phyloP scores from a whole-genome alignment of 1,140 invertebrate genomes.

The Drosophila equinoxialis region DNA sequence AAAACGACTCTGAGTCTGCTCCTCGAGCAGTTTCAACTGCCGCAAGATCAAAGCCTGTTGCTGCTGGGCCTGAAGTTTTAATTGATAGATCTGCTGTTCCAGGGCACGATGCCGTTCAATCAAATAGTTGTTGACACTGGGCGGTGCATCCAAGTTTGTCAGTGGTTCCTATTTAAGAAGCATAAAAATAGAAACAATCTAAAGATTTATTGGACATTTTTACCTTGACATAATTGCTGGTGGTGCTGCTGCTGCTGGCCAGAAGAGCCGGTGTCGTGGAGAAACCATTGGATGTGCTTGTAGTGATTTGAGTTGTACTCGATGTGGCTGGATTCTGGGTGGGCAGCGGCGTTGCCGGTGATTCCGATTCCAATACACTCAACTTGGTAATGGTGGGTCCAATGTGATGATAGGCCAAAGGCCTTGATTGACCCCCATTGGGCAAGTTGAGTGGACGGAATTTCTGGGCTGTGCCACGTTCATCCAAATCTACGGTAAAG shows the following conservation, averaged over 20 bases:
- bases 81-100: slow-evolving; percentile 87
- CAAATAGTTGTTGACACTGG: slow-evolving; percentile 78
- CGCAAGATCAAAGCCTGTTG: slow-evolving; percentile 88
- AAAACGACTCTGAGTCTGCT: slow-evolving; percentile 83
- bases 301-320: slow-evolving; percentile 52
- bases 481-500: slow-evolving; percentile 92
- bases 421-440: slow-evolving; percentile 41
- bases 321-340: slow-evolving; percentile 63
- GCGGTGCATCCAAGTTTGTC: slow-evolving; percentile 37
- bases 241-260: slow-evolving; percentile 39
- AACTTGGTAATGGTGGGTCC: slow-evolving; percentile 78
- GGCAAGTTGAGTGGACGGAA: slow-evolving; percentile 87
- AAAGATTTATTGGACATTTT: background rate
- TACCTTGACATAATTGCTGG: slow-evolving; percentile 62
- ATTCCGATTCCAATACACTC: slow-evolving; percentile 66
- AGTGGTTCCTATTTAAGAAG: slow-evolving; percentile 45
- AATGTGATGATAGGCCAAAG: slow-evolving; percentile 62
- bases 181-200: background rate
- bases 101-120: slow-evolving; percentile 87
- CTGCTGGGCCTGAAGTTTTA: slow-evolving; percentile 87
- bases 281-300: slow-evolving; percentile 35
- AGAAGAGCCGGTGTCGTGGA: slow-evolving; percentile 64
- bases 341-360: slow-evolving; percentile 51
- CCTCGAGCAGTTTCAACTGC: slow-evolving; percentile 85
- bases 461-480: slow-evolving; percentile 88